Base-by-base conservation (phyloP, 1,140 invertebrate species). In the Lepidostoma basale region DNA sequence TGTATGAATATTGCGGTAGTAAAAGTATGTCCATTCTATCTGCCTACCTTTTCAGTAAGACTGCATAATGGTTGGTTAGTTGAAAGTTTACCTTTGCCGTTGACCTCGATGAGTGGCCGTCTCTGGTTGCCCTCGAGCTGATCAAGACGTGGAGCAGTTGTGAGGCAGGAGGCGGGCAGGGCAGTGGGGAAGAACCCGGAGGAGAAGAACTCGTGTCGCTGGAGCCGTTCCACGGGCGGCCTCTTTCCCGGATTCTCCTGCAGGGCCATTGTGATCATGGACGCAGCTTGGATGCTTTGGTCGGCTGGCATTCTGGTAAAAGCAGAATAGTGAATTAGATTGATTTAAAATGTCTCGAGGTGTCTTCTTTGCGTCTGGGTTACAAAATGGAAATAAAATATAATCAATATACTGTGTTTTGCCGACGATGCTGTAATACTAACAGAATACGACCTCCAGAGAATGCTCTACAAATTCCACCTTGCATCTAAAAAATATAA, bases 121-220 rank as follows among this genome's bases (percentile, higher is more conserved):
- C 85, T 67, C 14, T 86, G 85, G 23, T 80, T 75, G 45, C 77
- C 81, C 66, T 90, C 88, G 9, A 91, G 79, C 63, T 88, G 86
- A 74, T 93, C 92, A 28, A 93, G 89, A 63, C 95, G 85, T 2
- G 97, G 97, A 3, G 94, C 93, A 83, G 94, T 96, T 3, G 94
- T 95, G 56, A 98, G 84, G 78, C 95, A 96, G 58, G 95, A 97
- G 0, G 88, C 83, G 8, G 96, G 96, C 65, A 98, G 84, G 62
- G 89, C 86, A 23, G 84, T 80, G 0, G 96, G 96, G 77, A 95
- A 84, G 75, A 90, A 96, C 62, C 93, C 93, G 16, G 81, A 82
- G 0, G 76, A 88, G 73, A 86, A 83, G 80, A 86, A 89, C 68
- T 88, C 89, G 80, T 95, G 90, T 60, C 88, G 86, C 1, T 95